Evolutionary conservation across 2,113 vertebrate genomes (phyloP).

Genomic region (Dendrocopos noguchii): DNA sequence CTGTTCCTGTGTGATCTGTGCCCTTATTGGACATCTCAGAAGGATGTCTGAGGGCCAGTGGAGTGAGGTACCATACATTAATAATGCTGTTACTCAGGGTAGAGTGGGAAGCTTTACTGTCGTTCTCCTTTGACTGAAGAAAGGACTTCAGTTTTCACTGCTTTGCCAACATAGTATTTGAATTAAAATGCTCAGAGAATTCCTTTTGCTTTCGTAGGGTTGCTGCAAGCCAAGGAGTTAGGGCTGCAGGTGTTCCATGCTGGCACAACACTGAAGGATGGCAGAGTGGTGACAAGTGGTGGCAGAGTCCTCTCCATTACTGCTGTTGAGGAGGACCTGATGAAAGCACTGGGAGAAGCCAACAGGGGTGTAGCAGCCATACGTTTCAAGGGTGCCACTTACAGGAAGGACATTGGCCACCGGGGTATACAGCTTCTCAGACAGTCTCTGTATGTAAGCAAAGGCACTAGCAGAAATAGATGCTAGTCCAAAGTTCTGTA

Average conservation of each 20-base stretch:
- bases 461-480: background rate
- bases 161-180: background rate
- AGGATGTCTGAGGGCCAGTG: background rate
- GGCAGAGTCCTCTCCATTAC: constrained; percentile 86
- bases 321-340: constrained; percentile 76
- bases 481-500: background rate
- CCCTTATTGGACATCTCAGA: background rate
- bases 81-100: background rate
- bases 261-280: constrained; percentile 78
- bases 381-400: constrained; percentile 81
- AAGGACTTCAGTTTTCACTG: background rate
- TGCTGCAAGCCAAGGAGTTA: constrained; percentile 75
- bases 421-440: constrained; percentile 77
- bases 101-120: background rate
- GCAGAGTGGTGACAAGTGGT: constrained; percentile 80
- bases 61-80: background rate
- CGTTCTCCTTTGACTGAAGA: background rate
- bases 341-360: constrained; percentile 79
- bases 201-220: constrained; percentile 66
- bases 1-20: background rate
- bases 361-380: constrained; percentile 79
- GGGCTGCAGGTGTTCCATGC: constrained; percentile 89
- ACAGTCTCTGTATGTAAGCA: constrained; percentile 81
- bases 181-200: background rate
- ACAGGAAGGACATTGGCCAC: constrained; percentile 84